Percentiles rank a stretch among this genome's conserved stretches.
Evolutionary conservation across 2,113 vertebrate genomes (phyloP).

Genomic region (Hystrix brachyura): DNA sequence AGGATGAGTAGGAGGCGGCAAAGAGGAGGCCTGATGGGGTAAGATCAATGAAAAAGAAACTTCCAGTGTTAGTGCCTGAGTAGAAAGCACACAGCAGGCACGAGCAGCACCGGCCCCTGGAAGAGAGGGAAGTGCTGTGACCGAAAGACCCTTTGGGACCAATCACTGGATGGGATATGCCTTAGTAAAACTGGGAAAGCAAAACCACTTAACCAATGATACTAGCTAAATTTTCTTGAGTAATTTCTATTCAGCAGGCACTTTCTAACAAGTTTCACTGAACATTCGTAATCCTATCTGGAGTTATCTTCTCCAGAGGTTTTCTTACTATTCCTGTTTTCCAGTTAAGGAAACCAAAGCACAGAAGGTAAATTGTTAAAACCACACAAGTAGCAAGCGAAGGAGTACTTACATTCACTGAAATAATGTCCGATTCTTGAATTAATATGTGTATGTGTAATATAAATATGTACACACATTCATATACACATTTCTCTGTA

Average conservation of each 20-base stretch:
- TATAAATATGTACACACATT: not conserved
- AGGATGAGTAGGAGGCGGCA: not conserved
- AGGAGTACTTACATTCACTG: not conserved
- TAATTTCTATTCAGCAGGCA: not conserved
- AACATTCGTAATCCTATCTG: slow-evolving; percentile 35
- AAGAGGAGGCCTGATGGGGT: not conserved
- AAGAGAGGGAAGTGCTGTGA: not conserved
- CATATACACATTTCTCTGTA: not conserved
- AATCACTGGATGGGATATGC: not conserved
- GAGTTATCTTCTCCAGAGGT: not conserved
- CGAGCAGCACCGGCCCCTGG: not conserved
- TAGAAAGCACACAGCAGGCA: not conserved
- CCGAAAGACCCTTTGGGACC: not conserved
- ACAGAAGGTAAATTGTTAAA: not conserved
- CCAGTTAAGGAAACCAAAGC: not conserved
- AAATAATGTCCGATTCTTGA: not conserved
- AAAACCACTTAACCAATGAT: not conserved
- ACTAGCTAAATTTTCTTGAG: slow-evolving; percentile 22
- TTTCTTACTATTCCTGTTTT: not conserved
- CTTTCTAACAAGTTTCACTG: slow-evolving; percentile 49
- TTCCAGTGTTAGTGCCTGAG: not conserved
- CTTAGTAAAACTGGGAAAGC: slow-evolving; percentile 11
- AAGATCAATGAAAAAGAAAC: not conserved
- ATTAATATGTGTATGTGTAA: not conserved
- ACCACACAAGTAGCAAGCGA: not conserved